Percentiles rank a stretch among this genome's conserved stretches.
Conservation (phyloP, 2,113 vertebrate genomes). For the Bothrops jararaca region DNA sequence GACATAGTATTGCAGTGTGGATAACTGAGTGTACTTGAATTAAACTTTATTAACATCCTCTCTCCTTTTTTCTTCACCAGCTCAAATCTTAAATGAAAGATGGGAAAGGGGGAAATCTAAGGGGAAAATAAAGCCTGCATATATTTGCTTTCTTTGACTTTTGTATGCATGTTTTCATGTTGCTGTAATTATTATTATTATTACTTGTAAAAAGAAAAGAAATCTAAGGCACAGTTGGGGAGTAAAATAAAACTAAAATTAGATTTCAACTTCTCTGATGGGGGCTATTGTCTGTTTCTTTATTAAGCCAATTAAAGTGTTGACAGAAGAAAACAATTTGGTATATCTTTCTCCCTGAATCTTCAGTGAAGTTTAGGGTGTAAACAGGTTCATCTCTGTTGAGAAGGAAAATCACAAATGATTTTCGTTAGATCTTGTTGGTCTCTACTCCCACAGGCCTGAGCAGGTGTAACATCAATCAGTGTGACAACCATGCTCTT, state of each 20-base stretch:
- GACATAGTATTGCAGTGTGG: background rate
- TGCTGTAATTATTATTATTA: background rate
- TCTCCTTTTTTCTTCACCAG: background rate
- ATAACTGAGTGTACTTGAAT: too few relatives aligned
- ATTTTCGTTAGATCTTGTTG: slow-evolving; percentile 29
- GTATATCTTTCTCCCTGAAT: background rate
- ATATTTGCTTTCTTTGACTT: background rate
- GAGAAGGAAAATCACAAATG: slow-evolving; percentile 27
- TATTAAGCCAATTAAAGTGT: slow-evolving; percentile 52
- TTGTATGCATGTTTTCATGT: background rate
- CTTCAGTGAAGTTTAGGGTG: slow-evolving; percentile 25
- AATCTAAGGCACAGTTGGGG: background rate
- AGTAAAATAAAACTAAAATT: slow-evolving; percentile 2
- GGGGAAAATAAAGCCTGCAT: background rate
- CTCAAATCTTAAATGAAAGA: background rate
- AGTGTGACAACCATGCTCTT: slow-evolving; percentile 27
- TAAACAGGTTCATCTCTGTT: slow-evolving; percentile 12
- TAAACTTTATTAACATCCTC: background rate
- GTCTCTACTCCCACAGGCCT: slow-evolving; percentile 41
- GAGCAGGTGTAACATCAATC: slow-evolving; percentile 53
- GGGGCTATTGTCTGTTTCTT: slow-evolving; percentile 36
- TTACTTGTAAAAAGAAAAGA: background rate
- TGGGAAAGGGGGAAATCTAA: too few relatives aligned
- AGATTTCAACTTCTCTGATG: background rate
- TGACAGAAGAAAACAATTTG: slow-evolving; percentile 26